These are phyloP conservation scores for Drosophila mimetica DNA, from an alignment of 2,888 invertebrate species.

Conservation along the genomic window DNA sequence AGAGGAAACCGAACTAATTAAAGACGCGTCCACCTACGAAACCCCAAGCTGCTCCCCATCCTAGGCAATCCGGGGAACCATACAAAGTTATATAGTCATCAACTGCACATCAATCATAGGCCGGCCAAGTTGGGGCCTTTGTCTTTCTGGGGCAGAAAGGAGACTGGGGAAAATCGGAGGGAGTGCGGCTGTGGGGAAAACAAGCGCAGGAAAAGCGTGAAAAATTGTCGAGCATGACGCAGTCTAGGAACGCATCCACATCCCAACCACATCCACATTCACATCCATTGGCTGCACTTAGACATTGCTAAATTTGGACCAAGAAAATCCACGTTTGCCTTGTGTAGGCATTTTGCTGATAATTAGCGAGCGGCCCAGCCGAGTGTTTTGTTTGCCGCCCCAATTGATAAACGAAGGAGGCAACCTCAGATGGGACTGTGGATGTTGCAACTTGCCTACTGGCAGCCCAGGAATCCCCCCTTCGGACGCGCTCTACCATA, in stretches of 20 bases:
- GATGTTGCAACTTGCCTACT: conserved; percentile 7
- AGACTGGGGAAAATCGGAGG: conserved; percentile 6
- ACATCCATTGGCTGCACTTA: conserved; percentile 58
- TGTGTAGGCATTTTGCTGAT: conserved; percentile 76
- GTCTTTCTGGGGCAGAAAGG: conserved; percentile 30
- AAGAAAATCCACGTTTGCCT: conserved; percentile 32
- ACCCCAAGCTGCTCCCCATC: conserved; percentile 19
- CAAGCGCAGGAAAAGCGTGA: conserved; percentile 73
- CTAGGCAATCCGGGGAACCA: conserved; percentile 62
- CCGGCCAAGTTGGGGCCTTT: conserved; percentile 53
- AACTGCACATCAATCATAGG: conserved; percentile 81
- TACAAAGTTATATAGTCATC: conserved; percentile 82
- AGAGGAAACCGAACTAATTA: conserved; percentile 68
- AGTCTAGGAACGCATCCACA: conserved; percentile 45
- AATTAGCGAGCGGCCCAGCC: conserved; percentile 59
- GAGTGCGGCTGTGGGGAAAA: conserved; percentile 17
- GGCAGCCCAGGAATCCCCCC: conserved; percentile 11
- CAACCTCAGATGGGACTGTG: conserved; percentile 11
- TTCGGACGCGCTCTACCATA: conserved; percentile 63
- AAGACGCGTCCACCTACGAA: conserved; percentile 77
- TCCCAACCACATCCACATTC: conserved; percentile 29
- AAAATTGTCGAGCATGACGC: conserved; percentile 79
- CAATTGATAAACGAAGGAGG: conserved; percentile 71
- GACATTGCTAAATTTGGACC: conserved; percentile 72
- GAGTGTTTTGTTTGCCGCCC: conserved; percentile 52